These are phyloP conservation scores for Lutjanus erythropterus DNA, from an alignment of 2,113 vertebrate species.

Conservation along the genomic window DNA sequence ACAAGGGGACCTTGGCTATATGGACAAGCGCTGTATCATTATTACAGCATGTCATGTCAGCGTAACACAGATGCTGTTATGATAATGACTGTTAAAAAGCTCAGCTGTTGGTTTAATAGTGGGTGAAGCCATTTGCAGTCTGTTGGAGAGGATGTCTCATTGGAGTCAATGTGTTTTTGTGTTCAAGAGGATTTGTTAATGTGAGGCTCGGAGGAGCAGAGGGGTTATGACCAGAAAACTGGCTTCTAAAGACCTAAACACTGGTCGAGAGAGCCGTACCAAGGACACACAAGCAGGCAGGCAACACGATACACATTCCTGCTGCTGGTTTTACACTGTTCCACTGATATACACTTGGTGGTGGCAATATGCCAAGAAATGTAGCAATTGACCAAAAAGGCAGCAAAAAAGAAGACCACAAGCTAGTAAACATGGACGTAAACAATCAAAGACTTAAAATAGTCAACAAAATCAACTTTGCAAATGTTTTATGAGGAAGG, in stretches of 20 bases:
- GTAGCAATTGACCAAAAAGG: background rate
- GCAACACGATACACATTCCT: too few relatives aligned
- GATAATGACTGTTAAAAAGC: slow-evolving; percentile 70
- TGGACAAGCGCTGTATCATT: slow-evolving; percentile 63
- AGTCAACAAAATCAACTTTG: too few relatives aligned
- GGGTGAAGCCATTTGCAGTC: slow-evolving; percentile 66
- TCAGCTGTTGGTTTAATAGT: slow-evolving; percentile 68
- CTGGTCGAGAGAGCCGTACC: background rate
- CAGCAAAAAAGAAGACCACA: background rate
- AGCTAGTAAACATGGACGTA: background rate
- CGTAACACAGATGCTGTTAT: slow-evolving; percentile 67
- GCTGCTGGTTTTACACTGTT: too few relatives aligned
- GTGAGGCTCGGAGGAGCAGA: slow-evolving; percentile 16
- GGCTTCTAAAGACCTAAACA: background rate
- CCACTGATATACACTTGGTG: background rate
- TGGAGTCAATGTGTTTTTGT: slow-evolving; percentile 48
- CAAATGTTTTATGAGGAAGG: background rate
- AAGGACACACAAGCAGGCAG: background rate
- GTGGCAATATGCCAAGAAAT: background rate
- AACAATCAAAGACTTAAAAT: too few relatives aligned
- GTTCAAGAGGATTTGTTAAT: slow-evolving; percentile 39
- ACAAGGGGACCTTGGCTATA: slow-evolving; percentile 67
- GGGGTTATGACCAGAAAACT: slow-evolving; percentile 16
- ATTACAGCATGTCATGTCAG: slow-evolving; percentile 75
- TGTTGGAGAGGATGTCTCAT: slow-evolving; percentile 45